phyloP scores from a whole-genome alignment of 2,888 invertebrate genomes.

The Poecilobothrus nobilitatus region DNA sequence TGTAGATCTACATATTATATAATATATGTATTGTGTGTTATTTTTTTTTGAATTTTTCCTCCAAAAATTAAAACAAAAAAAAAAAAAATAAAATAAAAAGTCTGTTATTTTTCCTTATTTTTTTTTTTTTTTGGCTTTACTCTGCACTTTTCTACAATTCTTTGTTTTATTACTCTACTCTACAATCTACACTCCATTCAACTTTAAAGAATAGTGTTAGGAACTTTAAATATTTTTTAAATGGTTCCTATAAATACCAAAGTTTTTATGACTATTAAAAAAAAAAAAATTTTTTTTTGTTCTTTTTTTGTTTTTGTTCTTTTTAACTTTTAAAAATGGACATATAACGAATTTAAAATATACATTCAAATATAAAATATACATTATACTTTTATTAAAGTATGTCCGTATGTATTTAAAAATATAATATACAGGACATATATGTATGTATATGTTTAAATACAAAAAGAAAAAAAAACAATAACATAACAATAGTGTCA shows the following conservation, averaged over 20 bases:
- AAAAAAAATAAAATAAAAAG: too few species aligned
- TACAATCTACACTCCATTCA: neutral
- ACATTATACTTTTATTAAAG: too few species aligned
- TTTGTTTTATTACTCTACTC: neutral
- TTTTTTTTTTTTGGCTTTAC: neutral
- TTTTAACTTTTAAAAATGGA: neutral
- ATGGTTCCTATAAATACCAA: slow-evolving; percentile 1
- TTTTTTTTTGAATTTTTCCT: too few species aligned
- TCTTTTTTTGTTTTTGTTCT: neutral
- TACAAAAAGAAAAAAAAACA: neutral
- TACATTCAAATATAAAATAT: too few species aligned
- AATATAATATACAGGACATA: neutral
- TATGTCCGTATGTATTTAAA: neutral
- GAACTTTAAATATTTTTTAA: neutral
- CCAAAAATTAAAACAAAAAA: too few species aligned
- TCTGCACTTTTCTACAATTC: neutral
- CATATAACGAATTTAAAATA: neutral
- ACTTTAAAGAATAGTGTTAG: neutral
- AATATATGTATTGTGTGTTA: too few species aligned
- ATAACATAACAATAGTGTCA: neutral
- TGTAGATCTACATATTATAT: too few species aligned
- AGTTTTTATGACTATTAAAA: slow-evolving; percentile 3
- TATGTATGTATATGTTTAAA: too few species aligned
- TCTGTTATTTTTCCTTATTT: too few species aligned
- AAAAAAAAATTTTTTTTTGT: too few species aligned